phyloP scores from a whole-genome alignment of 2,888 invertebrate species.

The Acanthosoma haemorrhoidale region DNA sequence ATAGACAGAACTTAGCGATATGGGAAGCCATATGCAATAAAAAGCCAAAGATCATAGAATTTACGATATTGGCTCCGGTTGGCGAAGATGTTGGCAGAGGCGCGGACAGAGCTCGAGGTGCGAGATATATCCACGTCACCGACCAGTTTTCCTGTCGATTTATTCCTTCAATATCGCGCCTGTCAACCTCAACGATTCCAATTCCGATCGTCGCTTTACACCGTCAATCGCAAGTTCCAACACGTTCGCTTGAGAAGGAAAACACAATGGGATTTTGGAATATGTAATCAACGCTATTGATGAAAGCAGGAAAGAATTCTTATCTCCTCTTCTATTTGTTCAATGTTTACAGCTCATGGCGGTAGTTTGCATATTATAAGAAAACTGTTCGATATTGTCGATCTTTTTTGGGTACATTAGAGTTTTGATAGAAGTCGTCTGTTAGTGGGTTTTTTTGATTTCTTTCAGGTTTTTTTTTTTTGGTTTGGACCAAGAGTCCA shows the following conservation, averaged over 20 bases:
- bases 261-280: neutral
- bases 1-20: no score
- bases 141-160: neutral
- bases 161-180: constrained; percentile 3
- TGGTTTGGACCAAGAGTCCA: no score
- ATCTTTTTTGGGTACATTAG: no score
- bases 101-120: neutral
- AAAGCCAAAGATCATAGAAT: no score
- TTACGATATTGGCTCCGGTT: neutral
- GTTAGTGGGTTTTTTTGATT: no score
- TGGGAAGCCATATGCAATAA: no score
- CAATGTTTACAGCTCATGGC: no score
- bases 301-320: neutral
- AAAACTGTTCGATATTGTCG: no score
- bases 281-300: neutral
- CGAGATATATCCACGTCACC: neutral
- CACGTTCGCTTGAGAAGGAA: neutral
- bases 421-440: no score
- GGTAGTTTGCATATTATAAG: no score
- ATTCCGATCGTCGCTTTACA: neutral
- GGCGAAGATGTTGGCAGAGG: neutral
- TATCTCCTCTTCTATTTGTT: no score
- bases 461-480: no score
- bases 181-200: neutral
- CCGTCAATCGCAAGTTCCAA: neutral